phyloP scores from a whole-genome alignment of 2,113 vertebrate species.

The Oxygymnocypris stewartii region DNA sequence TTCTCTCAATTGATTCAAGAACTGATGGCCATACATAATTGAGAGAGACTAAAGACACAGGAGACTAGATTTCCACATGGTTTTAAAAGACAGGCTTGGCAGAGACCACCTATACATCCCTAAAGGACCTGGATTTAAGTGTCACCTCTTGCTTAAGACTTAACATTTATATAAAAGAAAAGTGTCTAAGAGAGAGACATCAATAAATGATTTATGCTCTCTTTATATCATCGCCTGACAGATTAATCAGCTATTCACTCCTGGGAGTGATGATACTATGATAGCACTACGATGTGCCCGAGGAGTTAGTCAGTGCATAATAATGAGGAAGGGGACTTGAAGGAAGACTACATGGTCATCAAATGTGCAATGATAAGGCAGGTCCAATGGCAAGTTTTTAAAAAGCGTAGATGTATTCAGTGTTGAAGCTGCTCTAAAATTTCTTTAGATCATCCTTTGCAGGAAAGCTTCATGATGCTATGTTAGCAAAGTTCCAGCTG shows the following conservation, averaged over 20 bases:
- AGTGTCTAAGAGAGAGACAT: slow-evolving; percentile 31
- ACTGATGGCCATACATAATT: slow-evolving; percentile 64
- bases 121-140: neutral
- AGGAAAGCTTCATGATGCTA: neutral
- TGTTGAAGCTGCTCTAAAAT: neutral
- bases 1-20: slow-evolving; percentile 62
- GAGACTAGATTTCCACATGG: slow-evolving; percentile 31
- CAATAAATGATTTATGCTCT: slow-evolving; percentile 58
- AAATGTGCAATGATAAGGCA: slow-evolving; percentile 15
- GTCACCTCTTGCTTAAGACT: slow-evolving; percentile 29
- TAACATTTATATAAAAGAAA: slow-evolving; percentile 51
- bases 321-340: slow-evolving; percentile 4
- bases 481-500: neutral
- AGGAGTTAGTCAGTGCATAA: slow-evolving; percentile 27
- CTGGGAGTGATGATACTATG: slow-evolving; percentile 41
- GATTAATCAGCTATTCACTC: slow-evolving; percentile 58
- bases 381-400: neutral
- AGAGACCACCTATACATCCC: slow-evolving; percentile 26
- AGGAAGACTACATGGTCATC: slow-evolving; percentile 43
- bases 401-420: neutral
- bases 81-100: slow-evolving; percentile 17
- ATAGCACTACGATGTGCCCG: slow-evolving; percentile 17
- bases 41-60: slow-evolving; percentile 30
- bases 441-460: neutral
- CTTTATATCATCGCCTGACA: slow-evolving; percentile 53